phyloP scores from a whole-genome alignment of 2,797 vertebrate species.

The Coregonus suidteri region DNA sequence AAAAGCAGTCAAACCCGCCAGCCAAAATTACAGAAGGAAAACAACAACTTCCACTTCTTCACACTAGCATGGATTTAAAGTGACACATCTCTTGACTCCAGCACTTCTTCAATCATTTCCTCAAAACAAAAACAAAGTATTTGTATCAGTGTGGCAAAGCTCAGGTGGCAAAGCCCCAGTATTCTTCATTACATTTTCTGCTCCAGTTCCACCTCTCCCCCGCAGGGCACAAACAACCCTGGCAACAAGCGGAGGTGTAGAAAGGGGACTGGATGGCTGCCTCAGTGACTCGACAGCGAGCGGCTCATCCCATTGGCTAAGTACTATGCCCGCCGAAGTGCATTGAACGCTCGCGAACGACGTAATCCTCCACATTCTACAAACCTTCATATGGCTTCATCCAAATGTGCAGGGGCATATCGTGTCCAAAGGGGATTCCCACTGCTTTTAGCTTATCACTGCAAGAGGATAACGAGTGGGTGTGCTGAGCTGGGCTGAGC shows the following conservation, averaged over 20 bases:
- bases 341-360: slow-evolving; percentile 16
- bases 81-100: not conserved
- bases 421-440: slow-evolving; percentile 15
- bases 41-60: not conserved
- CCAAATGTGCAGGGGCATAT: not conserved
- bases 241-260: slow-evolving; percentile 58
- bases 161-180: slow-evolving; percentile 39
- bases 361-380: slow-evolving; percentile 22
- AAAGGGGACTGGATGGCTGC: slow-evolving; percentile 57
- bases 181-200: slow-evolving; percentile 57
- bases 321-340: slow-evolving; percentile 16
- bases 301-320: slow-evolving; percentile 51
- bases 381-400: slow-evolving; percentile 18
- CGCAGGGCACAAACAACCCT: slow-evolving; percentile 53
- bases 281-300: slow-evolving; percentile 43
- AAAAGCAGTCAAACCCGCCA: not conserved
- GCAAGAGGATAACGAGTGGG: not conserved
- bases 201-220: slow-evolving; percentile 60
- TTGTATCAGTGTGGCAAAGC: not conserved
- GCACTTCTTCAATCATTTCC: not conserved
- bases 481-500: not conserved
- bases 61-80: not conserved
- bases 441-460: slow-evolving; percentile 11
- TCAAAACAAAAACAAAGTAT: not conserved
- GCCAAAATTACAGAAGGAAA: not conserved